Evolutionary conservation across 2,113 vertebrate genomes (phyloP).

Genomic region (Otis tarda): DNA sequence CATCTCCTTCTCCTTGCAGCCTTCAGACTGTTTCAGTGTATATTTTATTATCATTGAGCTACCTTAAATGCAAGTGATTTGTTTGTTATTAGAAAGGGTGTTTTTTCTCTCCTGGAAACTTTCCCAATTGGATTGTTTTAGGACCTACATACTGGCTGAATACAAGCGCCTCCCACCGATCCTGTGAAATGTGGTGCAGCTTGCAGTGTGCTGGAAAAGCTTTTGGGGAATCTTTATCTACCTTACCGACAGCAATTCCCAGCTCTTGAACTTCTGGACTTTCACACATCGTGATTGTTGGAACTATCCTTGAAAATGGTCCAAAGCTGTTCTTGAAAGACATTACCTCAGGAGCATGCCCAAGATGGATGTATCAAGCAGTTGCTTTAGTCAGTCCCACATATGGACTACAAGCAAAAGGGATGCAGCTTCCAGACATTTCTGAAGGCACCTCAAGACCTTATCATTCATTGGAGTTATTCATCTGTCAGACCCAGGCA

Average conservation of each 20-base stretch:
- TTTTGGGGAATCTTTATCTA: background rate
- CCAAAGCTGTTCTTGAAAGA: background rate
- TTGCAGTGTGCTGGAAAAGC: background rate
- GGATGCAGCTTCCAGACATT: background rate
- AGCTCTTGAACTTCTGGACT: background rate
- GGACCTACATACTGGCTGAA: background rate
- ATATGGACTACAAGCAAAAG: background rate
- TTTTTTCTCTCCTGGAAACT: background rate
- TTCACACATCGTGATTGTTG: background rate
- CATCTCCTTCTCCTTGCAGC: background rate
- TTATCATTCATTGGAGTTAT: background rate
- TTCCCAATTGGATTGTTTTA: background rate
- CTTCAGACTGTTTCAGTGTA: background rate
- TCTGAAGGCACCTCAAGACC: background rate
- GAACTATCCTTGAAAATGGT: background rate
- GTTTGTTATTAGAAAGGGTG: background rate
- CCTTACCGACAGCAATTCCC: background rate
- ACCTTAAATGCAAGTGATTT: background rate
- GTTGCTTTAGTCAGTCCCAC: background rate
- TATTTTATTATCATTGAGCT: background rate
- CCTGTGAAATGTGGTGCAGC: background rate
- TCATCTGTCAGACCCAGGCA: background rate
- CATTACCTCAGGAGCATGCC: background rate
- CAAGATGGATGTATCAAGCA: background rate
- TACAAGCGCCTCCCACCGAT: background rate